Evolutionary conservation across 2,113 vertebrate species (phyloP), one percentile per base, ranked within the genome.

Genomic region (Choloepus hoffmanni): DNA sequence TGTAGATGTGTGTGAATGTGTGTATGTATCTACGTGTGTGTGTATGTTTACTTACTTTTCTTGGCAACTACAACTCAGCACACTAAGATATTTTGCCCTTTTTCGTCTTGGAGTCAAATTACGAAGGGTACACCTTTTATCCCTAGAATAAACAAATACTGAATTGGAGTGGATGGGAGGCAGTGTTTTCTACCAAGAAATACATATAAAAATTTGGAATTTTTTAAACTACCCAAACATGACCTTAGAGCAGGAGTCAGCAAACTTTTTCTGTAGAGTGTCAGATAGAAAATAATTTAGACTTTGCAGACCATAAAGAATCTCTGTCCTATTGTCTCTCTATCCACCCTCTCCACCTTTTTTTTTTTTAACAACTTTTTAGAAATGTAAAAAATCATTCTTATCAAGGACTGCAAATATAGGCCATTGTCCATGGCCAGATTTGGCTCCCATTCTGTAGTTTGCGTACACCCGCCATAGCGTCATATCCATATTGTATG

Each of bases 21-120:
- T 36, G 12, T 89, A 4, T 79, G 7, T 65, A 21, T 90, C 36
- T 36, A 36, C 65, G 60, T 10, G 48, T 36, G 16, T 89, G 4
- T 79, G 7, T 65, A 23, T 90, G 16, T 92, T 94, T 63, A 82
- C 24, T 43, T 86, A 78, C 33, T 63, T 89, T 87, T 83, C 55
- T 86, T 24, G 92, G 26, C 40, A 96, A 84, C 28, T 92, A 12
- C 18, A 73, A 26, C 67, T 93, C 60, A 88, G 53, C 16, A 43
- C 33, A 36, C 30, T 50, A 79, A 95, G 2, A 2, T 1, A 81
- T 9, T 68, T 68, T 63, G 14, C 30, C 24, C 13, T 40, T 62
- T 77, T 88, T 84, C n/a, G 85, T 55, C 63, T 65, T 73, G 0
- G 36, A 88, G 30, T 53, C 13, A 95, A 74, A 92, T 76, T 63